Evolutionary conservation across 2,888 invertebrate species (phyloP), one percentile per base, ranked within the genome.

Genomic region (Athalia rosae): DNA sequence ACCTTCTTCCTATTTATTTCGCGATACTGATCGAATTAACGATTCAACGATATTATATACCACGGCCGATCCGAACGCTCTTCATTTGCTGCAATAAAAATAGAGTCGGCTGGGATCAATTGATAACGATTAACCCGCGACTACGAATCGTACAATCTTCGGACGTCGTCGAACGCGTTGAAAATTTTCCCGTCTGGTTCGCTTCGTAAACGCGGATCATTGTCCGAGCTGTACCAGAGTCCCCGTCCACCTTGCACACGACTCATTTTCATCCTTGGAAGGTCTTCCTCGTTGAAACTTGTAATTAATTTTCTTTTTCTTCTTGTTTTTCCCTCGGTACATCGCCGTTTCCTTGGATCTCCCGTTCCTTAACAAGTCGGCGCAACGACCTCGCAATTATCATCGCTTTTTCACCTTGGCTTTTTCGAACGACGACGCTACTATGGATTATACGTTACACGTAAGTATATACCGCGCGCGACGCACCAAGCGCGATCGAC

Each of bases 331-430:
- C 63, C 62, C 69, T 47, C 66, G 43, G 15, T 58, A 53, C 59
- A 48, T 47, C 48, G 64, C 43, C 61, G 43, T 59, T 7, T n/a
- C 45, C 4, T 9, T 41, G 69, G 4, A 15, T n/a, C 9, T 53
- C 58, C 3, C 11, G 15, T 7, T 15, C 58, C 13, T 13, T 43
- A 58, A 71, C n/a, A 6, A 13, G 8, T 56, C 7, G 41, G 56
- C 9, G 45, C 58, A 48, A 56, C 69, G 45, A 71, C 43, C 56
- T 56, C 69, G 8, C 58, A 71, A 58, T 45, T 71, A 71, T 58
- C 56, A 3, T 43, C 13, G 45, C 58, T 43, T 58, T 56, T 56
- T 58, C 56, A 71, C 5, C 41, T 43, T 56, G 13, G 58, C 9
- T 41, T 71, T 50, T 43, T 9, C 56, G 41, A 56, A 13, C 41